Evolutionary conservation across 2,113 vertebrate genomes (phyloP).

Genomic region (mouse (Mus musculus)): GRCm39 chr4:106645001-106645500

Average conservation of each 20-base stretch:
- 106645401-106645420: neutral
- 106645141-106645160: neutral
- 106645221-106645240: neutral
- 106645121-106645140: neutral
- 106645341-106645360: neutral
- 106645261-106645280: neutral
- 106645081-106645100: slow-evolving; percentile 3
- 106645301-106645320: neutral
- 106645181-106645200: neutral
- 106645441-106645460: neutral
- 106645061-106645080: neutral
- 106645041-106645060: neutral
- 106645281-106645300: too few species aligned
- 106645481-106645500: neutral
- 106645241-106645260: slow-evolving; percentile 4
- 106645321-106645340: neutral
- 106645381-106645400: neutral
- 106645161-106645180: neutral
- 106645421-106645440: neutral
- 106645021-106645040: neutral
- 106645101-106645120: slow-evolving; percentile 8
- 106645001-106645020: neutral
- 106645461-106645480: neutral
- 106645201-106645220: neutral
- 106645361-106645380: neutral